Conservation (phyloP, 2,797 vertebrate genomes). For the Sebastes oblongus region DNA sequence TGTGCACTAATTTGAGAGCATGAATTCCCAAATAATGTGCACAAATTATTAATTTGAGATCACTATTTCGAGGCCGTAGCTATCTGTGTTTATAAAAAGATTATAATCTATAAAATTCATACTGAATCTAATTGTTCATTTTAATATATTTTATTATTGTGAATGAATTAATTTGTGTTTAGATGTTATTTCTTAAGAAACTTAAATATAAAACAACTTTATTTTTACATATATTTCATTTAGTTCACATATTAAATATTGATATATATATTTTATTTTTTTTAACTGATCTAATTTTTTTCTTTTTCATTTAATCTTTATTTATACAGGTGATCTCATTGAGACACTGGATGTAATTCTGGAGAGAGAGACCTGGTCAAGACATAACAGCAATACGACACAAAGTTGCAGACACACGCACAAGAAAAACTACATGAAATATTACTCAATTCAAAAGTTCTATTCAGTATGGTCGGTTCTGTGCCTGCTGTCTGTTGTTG, state of each 20-base stretch:
- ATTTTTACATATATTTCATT: no score
- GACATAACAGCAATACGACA: no score
- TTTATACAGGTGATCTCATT: no score
- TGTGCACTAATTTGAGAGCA: background rate
- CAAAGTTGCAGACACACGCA: no score
- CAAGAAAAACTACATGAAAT: background rate
- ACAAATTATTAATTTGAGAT: background rate
- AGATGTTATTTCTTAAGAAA: background rate
- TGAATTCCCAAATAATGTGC: background rate
- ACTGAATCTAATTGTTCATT: background rate
- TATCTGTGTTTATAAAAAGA: background rate
- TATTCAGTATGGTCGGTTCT: background rate
- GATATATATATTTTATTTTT: no score
- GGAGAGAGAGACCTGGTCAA: no score
- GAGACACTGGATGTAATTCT: no score
- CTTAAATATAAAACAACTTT: background rate
- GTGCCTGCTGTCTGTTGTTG: background rate
- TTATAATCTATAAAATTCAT: background rate
- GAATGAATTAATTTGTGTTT: background rate
- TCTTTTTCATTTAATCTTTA: background rate
- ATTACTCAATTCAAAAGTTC: background rate
- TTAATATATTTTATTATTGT: background rate
- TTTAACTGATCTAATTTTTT: no score
- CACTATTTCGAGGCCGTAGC: background rate
- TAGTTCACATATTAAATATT: no score